A percentile compares a stretch with the other conserved stretches of the same genome.
phyloP scores from a whole-genome alignment of 2,888 invertebrate species.

The Pachydiplax longipennis region DNA sequence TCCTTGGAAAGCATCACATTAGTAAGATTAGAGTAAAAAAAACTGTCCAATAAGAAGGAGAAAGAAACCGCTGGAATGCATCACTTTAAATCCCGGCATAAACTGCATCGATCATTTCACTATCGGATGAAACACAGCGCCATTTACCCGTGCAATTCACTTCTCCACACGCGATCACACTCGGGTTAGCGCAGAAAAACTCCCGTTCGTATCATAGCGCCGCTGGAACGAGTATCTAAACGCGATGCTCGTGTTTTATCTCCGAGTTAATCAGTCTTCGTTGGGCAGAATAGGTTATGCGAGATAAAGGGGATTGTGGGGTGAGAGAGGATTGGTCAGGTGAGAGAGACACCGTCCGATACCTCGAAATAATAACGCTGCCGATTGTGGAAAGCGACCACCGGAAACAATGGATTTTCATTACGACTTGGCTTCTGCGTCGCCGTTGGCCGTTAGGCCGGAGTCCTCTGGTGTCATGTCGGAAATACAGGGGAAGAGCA shows the following conservation, averaged over 20 bases:
- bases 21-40: too few relatives aligned
- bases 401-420: slow-evolving; percentile 32
- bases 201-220: background rate
- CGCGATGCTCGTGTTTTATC: background rate
- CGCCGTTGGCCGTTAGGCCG: background rate
- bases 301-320: background rate
- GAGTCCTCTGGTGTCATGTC: background rate
- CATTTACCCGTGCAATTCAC: background rate
- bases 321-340: background rate
- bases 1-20: too few relatives aligned
- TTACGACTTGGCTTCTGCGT: slow-evolving; percentile 14
- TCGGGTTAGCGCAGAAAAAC: background rate
- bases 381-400: background rate
- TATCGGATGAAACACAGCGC: too few relatives aligned
- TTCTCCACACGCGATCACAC: background rate
- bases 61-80: too few relatives aligned
- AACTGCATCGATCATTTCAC: too few relatives aligned
- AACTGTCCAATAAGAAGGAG: too few relatives aligned
- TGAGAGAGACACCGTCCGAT: background rate
- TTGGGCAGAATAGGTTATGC: background rate
- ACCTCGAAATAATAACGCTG: slow-evolving; percentile 13
- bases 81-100: too few relatives aligned
- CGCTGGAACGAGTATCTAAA: background rate
- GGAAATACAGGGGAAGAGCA: background rate
- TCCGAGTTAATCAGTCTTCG: background rate